phyloP scores from a whole-genome alignment of 2,113 vertebrate genomes.

The Panthera tigris region DNA sequence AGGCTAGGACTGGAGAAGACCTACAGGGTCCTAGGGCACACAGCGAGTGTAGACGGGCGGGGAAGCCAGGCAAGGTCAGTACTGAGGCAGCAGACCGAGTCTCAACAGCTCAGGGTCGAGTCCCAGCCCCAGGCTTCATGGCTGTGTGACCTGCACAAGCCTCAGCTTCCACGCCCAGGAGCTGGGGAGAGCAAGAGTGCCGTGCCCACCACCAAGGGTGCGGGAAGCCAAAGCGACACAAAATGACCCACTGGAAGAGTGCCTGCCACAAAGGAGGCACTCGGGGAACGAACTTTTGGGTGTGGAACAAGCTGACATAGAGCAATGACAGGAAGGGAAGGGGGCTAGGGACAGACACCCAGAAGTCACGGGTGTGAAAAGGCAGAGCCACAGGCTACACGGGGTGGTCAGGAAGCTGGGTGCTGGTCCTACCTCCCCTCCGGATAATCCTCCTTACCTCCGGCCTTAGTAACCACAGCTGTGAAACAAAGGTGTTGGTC shows the following conservation, averaged over 20 bases:
- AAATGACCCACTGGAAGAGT: background rate
- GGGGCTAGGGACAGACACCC: background rate
- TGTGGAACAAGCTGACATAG: fast-evolving
- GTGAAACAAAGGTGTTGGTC: background rate
- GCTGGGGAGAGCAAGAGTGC: background rate
- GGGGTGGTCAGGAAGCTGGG: background rate
- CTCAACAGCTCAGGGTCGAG: background rate
- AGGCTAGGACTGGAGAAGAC: background rate
- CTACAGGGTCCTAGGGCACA: background rate
- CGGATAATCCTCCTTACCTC: background rate
- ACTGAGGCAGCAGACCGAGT: background rate
- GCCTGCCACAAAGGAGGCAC: background rate
- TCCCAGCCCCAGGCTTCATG: fast-evolving
- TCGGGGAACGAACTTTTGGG: too few species aligned
- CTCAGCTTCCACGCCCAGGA: background rate
- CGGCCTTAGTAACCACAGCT: background rate
- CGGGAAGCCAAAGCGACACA: background rate
- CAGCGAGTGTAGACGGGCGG: fast-evolving
- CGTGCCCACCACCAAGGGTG: background rate
- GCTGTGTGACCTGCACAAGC: background rate
- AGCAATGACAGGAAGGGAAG: background rate
- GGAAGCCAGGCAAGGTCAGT: background rate
- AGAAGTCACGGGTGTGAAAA: fast-evolving
- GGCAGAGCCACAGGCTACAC: background rate
- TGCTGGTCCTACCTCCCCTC: background rate